Conservation (phyloP, 2,888 invertebrate species). For the Lycocerus yunnanus region DNA sequence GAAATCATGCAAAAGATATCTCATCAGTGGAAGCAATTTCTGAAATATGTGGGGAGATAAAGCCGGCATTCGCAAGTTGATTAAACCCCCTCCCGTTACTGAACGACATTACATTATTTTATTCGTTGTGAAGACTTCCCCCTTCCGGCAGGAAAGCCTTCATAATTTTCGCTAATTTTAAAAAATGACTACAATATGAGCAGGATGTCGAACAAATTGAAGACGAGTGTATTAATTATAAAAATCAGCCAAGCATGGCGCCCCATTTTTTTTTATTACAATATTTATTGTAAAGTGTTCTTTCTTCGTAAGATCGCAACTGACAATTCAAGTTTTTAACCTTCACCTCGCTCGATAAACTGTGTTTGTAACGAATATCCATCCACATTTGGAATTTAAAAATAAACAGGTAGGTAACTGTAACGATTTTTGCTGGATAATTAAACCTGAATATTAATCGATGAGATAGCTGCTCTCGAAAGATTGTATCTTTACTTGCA, state of each 20-base stretch:
- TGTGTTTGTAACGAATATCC: background rate
- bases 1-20: background rate
- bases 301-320: background rate
- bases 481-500: background rate
- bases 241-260: conserved; percentile 2
- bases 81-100: background rate
- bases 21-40: background rate
- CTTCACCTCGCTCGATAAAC: background rate
- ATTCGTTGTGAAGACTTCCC: background rate
- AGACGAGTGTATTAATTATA: conserved; percentile 5
- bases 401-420: background rate
- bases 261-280: conserved; percentile 2
- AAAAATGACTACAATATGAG: background rate
- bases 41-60: background rate
- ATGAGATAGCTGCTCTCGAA: background rate
- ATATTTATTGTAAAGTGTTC: background rate
- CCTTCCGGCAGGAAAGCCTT: background rate
- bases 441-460: background rate
- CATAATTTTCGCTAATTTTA: background rate
- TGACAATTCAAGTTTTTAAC: background rate
- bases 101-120: background rate
- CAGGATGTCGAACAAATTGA: conserved; percentile 10
- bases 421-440: background rate
- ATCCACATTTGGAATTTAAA: conserved; percentile 1
- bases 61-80: background rate